Evolutionary conservation across 1,140 invertebrate genomes (phyloP).

Genomic region (Pseudomyrmex dendroicus): DNA sequence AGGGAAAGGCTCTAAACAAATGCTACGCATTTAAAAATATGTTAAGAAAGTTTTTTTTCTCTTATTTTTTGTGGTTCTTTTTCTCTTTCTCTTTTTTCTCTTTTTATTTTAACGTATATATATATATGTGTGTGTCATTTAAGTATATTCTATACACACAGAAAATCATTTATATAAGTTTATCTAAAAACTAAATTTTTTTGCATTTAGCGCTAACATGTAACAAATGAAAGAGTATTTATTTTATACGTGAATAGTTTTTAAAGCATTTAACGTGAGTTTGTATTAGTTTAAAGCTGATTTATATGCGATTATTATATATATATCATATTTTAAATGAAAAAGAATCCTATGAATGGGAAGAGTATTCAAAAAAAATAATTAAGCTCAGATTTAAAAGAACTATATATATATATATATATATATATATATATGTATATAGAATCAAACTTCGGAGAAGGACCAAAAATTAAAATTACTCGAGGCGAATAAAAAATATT

Average conservation of each 20-base stretch:
- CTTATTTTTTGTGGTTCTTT: constrained; percentile 18
- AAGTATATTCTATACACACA: constrained; percentile 1
- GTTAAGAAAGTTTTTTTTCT: constrained; percentile 56
- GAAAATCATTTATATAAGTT: constrained; percentile 10
- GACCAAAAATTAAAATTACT: too few species aligned
- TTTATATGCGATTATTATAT: neutral
- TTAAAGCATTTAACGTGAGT: constrained; percentile 51
- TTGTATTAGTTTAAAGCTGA: constrained; percentile 48
- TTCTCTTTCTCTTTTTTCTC: neutral
- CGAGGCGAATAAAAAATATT: too few species aligned
- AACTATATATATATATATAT: too few species aligned
- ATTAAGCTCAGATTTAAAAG: too few species aligned
- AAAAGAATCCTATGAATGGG: constrained; percentile 54
- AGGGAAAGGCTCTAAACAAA: constrained; percentile 61
- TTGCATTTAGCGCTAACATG: constrained; percentile 33
- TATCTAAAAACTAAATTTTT: constrained; percentile 38
- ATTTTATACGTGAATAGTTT: constrained; percentile 13
- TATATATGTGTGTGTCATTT: constrained; percentile 51
- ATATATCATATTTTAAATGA: constrained; percentile 47
- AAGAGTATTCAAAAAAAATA: constrained; percentile 44
- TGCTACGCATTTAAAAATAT: constrained; percentile 54
- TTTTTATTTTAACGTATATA: constrained; percentile 19
- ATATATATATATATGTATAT: too few species aligned
- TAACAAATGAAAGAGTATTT: constrained; percentile 14
- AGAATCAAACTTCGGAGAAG: too few species aligned